Evolutionary conservation across 2,888 invertebrate species (phyloP), one percentile per base, ranked within the genome.

Genomic region (Dastarcus helophoroides): DNA sequence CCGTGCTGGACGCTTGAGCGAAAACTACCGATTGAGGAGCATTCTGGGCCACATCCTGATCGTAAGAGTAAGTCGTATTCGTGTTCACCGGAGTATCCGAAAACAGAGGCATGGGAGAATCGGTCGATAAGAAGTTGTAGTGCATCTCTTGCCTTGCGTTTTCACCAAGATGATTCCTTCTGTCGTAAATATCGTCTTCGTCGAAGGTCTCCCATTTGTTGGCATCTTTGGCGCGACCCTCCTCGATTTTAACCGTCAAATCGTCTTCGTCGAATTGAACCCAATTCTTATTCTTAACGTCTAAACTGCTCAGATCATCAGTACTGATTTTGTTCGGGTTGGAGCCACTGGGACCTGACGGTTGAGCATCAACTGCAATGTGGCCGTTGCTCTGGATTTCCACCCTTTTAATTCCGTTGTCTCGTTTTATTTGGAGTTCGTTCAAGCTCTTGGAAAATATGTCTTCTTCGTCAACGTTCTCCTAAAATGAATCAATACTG

Each of bases 81-180:
- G 70, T 64, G 36, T 59, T 56, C 1, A 71, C 59, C 2, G 68
- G 68, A 0, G 67, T 66, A 44, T 70, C 71, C 24, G 68, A 62
- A 39, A 72, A 73, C 23, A 73, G 45, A 0, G 72, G 69, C 34
- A 65, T 65, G 2, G 71, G 70, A 14, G 57, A n/a, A n/a, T n/a
- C n/a, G n/a, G n/a, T n/a, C n/a, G n/a, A n/a, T n/a, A n/a, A n/a
- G n/a, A n/a, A n/a, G n/a, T n/a, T n/a, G n/a, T n/a, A 17, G 6
- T n/a, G 19, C n/a, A 6, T 17, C 6, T 26, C 9, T 26, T 4
- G 6, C 14, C 12, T 26, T 7, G 6, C 4, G n/a, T 26, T 26
- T 12, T 13, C 4, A 13, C 14, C 14, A 7, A 14, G n/a, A 3
- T 23, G 4, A 10, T 23, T 29, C 6, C n/a, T 25, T 3, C 15